Evolutionary conservation across 2,113 vertebrate genomes (phyloP).

Genomic region (Nymphicus hollandicus): DNA sequence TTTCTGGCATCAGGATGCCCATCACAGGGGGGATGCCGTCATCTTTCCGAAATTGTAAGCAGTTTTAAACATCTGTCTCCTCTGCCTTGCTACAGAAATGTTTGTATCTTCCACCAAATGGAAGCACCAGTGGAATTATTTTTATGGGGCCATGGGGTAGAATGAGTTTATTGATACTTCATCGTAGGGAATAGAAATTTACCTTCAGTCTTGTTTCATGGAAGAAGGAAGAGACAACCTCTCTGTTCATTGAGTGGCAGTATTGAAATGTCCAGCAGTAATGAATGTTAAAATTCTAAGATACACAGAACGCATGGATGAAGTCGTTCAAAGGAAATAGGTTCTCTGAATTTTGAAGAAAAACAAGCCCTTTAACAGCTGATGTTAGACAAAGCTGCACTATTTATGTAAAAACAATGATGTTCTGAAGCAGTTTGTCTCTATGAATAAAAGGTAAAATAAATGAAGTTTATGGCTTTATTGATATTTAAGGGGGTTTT

Average conservation of each 20-base stretch:
- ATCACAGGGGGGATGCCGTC: neutral
- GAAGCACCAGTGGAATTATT: neutral
- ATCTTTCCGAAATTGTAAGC: neutral
- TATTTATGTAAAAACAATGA: neutral
- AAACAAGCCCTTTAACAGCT: neutral
- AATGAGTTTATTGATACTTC: neutral
- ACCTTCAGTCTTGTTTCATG: neutral
- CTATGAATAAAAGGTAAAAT: neutral
- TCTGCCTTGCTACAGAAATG: neutral
- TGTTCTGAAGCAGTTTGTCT: neutral
- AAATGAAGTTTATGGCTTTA: neutral
- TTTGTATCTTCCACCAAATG: neutral
- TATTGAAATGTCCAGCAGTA: neutral
- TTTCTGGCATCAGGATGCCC: neutral
- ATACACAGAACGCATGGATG: fast-evolving
- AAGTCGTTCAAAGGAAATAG: neutral
- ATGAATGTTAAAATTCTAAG: neutral
- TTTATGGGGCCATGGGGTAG: neutral
- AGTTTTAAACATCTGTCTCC: neutral
- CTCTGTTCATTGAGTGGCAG: fast-evolving
- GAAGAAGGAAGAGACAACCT: neutral
- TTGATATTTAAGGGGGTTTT: neutral
- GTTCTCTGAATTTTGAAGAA: neutral
- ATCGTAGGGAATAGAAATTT: neutral
- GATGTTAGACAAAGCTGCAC: neutral